Conservation (phyloP, 1,140 invertebrate genomes). For the Littorina saxatilis region DNA sequence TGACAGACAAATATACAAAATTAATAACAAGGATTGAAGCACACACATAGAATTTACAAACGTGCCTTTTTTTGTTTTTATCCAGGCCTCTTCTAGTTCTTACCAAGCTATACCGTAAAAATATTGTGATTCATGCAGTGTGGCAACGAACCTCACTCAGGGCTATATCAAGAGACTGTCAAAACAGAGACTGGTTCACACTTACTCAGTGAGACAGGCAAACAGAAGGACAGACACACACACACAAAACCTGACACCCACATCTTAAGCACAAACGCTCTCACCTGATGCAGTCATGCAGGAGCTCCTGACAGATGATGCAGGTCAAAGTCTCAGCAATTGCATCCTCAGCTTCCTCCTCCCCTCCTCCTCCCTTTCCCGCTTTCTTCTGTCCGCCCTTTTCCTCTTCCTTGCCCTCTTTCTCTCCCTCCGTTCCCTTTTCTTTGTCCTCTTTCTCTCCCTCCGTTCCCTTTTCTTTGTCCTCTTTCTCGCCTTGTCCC, state of each 20-base stretch:
- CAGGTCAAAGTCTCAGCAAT: conserved; percentile 69
- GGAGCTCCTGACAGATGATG: conserved; percentile 73
- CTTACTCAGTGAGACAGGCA: background rate
- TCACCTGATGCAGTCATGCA: conserved; percentile 74
- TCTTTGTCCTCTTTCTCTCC: background rate
- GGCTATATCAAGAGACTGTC: too few relatives aligned
- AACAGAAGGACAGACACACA: conserved; percentile 8
- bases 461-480: background rate
- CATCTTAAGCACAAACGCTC: background rate
- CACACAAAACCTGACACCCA: conserved; percentile 27
- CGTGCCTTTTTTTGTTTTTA: too few relatives aligned
- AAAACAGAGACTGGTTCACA: conserved; percentile 5
- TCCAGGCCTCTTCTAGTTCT: too few relatives aligned
- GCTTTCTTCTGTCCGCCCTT: conserved; percentile 17
- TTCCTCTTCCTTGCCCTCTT: background rate
- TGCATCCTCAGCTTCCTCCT: conserved; percentile 56
- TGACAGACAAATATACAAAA: too few relatives aligned
- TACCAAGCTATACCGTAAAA: too few relatives aligned
- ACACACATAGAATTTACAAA: too few relatives aligned
- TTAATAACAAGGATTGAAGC: too few relatives aligned
- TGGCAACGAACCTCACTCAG: too few relatives aligned
- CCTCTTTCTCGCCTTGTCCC: background rate
- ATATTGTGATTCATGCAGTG: too few relatives aligned
- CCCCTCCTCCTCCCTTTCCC: conserved; percentile 11
- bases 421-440: conserved; percentile 9